Conservation (phyloP, 2,888 invertebrate genomes). For the Tetramorium bicarinatum region DNA sequence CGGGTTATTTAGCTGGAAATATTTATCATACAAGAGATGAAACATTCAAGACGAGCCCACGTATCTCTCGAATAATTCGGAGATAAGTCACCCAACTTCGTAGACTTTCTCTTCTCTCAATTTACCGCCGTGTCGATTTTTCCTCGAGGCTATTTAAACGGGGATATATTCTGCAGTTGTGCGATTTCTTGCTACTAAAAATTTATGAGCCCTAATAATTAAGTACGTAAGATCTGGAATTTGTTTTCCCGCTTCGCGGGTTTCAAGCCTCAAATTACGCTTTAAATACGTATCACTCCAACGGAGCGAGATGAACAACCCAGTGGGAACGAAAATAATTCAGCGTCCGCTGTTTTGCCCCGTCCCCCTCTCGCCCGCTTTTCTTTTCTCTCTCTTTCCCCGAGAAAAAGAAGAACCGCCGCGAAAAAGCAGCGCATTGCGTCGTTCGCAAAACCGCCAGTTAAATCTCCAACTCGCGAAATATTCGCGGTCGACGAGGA, state of each 20-base stretch:
- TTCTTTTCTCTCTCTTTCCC: neutral
- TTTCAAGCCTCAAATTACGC: slow-evolving; percentile 18
- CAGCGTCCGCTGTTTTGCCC: neutral
- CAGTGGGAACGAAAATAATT: slow-evolving; percentile 44
- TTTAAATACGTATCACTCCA: slow-evolving; percentile 38
- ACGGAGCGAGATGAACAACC: slow-evolving; percentile 35
- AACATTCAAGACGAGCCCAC: neutral
- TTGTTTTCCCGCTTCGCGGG: slow-evolving; percentile 15
- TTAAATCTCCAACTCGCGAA: slow-evolving; percentile 62
- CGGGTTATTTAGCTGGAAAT: slow-evolving; percentile 34
- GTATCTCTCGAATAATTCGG: neutral
- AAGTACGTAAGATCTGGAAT: slow-evolving; percentile 9
- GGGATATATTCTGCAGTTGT: neutral
- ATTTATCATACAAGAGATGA: slow-evolving; percentile 25
- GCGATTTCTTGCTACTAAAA: neutral
- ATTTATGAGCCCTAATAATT: slow-evolving; percentile 13
- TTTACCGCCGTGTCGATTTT: slow-evolving; percentile 2
- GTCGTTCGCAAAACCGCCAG: slow-evolving; percentile 27
- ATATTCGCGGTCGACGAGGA: slow-evolving; percentile 36
- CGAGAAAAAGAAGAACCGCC: neutral
- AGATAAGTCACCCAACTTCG: slow-evolving; percentile 20
- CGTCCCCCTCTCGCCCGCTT: neutral
- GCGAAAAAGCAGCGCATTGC: slow-evolving; percentile 33
- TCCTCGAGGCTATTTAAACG: neutral
- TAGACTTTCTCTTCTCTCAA: neutral